Conservation (phyloP, 2,888 invertebrate genomes). For the Scrobipalpa atriplicella region DNA sequence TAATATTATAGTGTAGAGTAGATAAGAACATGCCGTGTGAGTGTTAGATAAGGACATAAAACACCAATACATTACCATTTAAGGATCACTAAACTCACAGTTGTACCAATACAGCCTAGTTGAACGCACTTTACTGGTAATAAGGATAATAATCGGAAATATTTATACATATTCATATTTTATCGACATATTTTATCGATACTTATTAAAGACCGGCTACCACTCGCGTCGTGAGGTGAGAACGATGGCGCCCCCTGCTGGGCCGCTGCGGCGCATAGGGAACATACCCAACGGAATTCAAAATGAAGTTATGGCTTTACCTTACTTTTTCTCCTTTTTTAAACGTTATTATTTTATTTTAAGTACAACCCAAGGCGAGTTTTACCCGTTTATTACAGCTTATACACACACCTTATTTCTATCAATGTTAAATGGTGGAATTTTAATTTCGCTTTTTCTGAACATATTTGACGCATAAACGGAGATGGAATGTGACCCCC, state of each 20-base stretch:
- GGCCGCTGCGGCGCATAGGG: slow-evolving; percentile 72
- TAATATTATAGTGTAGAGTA: too few relatives aligned
- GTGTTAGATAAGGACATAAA: slow-evolving; percentile 20
- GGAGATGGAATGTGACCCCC: neutral
- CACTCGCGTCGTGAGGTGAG: slow-evolving; percentile 82
- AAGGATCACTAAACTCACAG: slow-evolving; percentile 25
- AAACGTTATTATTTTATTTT: slow-evolving; percentile 71
- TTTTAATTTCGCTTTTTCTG: neutral
- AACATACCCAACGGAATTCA: slow-evolving; percentile 77
- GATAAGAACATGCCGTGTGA: too few relatives aligned
- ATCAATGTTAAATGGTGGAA: slow-evolving; percentile 24
- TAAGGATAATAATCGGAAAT: slow-evolving; percentile 71
- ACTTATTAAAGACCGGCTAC: slow-evolving; percentile 82
- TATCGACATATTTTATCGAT: slow-evolving; percentile 81
- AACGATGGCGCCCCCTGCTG: slow-evolving; percentile 81
- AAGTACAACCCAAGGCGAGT: slow-evolving; percentile 59
- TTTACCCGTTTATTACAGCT: slow-evolving; percentile 52
- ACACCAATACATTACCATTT: slow-evolving; percentile 6
- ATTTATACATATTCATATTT: slow-evolving; percentile 81
- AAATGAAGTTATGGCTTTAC: slow-evolving; percentile 79
- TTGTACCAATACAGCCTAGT: slow-evolving; percentile 30
- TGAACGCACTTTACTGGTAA: slow-evolving; percentile 42
- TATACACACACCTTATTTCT: slow-evolving; percentile 28
- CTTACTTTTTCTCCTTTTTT: slow-evolving; percentile 65
- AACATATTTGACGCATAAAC: neutral